Conservation (phyloP, 2,888 invertebrate species). For the Phaedon cochleariae region DNA sequence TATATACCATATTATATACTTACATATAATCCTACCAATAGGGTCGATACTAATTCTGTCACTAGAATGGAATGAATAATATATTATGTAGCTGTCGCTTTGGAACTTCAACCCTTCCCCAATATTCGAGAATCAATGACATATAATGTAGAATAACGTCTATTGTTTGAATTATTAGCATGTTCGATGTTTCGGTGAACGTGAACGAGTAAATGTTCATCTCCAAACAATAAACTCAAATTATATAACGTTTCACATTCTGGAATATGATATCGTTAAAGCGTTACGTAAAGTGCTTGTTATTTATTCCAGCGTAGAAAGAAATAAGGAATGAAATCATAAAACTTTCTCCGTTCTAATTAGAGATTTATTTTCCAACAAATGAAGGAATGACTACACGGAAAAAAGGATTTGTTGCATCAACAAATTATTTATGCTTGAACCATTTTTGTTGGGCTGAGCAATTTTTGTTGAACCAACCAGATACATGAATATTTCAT, state of each 20-base stretch:
- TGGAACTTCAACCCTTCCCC: neutral
- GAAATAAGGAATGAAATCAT: neutral
- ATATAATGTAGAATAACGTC: neutral
- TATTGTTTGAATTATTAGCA: neutral
- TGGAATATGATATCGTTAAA: neutral
- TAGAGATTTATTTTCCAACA: neutral
- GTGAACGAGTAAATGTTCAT: neutral
- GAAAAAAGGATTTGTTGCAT: no score
- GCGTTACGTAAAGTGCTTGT: neutral
- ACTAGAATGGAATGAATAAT: conserved; percentile 45
- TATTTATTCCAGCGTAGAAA: neutral
- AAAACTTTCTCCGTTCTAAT: neutral
- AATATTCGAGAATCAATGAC: neutral
- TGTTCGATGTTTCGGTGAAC: neutral
- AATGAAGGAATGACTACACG: neutral
- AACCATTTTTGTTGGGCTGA: no score
- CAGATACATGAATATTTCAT: no score
- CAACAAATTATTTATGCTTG: no score
- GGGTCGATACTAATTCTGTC: conserved; percentile 40
- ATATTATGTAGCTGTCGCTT: conserved; percentile 23
- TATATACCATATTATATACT: no score
- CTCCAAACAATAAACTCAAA: neutral
- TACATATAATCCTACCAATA: no score
- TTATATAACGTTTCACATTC: neutral
- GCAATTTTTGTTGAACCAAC: no score